phyloP scores from a whole-genome alignment of 2,113 vertebrate genomes.

The Labeo catla region DNA sequence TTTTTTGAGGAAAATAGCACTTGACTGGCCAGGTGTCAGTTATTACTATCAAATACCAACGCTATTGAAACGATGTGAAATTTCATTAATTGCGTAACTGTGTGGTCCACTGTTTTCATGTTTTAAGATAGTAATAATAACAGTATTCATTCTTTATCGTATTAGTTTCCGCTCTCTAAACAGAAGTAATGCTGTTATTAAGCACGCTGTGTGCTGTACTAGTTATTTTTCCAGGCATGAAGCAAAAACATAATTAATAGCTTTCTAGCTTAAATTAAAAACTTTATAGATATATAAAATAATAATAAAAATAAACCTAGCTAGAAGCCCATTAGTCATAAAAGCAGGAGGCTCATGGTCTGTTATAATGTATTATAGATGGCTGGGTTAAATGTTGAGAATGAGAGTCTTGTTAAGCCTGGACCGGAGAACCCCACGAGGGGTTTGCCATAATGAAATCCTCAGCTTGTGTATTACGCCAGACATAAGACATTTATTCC shows the following conservation, averaged over 20 bases:
- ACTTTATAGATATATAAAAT: background rate
- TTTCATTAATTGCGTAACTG: constrained; percentile 9
- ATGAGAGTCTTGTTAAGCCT: constrained; percentile 53
- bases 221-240: background rate
- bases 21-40: constrained; percentile 19
- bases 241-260: background rate
- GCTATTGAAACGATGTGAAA: constrained; percentile 21
- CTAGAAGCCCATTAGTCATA: constrained; percentile 26
- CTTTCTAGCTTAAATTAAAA: constrained; percentile 6
- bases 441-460: constrained; percentile 34
- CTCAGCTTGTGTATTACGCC: constrained; percentile 45
- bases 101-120: background rate
- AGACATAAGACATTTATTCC: constrained; percentile 40
- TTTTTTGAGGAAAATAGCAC: constrained; percentile 13
- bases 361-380: constrained; percentile 54
- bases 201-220: background rate
- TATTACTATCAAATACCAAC: constrained; percentile 28
- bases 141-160: background rate
- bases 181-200: background rate
- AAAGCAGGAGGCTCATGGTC: constrained; percentile 41
- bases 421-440: constrained; percentile 46
- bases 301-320: constrained; percentile 4
- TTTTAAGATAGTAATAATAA: background rate
- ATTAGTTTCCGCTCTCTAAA: background rate
- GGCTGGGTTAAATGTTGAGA: constrained; percentile 33